phyloP scores from a whole-genome alignment of 37 sponge, comb jelly and placozoan species.

The Ianthella basta region DNA sequence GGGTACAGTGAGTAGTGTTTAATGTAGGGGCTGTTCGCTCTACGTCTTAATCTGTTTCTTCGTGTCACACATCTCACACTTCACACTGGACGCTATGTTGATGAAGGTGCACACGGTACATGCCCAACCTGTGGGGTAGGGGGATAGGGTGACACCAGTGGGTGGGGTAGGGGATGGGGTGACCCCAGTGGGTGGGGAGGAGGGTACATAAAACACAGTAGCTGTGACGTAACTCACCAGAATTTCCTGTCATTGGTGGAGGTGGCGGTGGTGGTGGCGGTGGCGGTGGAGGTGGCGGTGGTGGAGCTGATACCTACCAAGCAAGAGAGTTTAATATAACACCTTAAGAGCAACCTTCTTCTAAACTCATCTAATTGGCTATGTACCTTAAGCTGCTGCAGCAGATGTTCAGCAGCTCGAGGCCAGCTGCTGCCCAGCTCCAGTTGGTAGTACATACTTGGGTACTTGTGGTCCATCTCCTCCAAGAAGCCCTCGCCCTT shows the following conservation, averaged over 20 bases:
- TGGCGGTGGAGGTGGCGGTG: not conserved
- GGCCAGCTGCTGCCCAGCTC: constrained; percentile 72
- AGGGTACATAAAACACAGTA: not conserved
- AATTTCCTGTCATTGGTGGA: not conserved
- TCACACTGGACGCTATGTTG: not conserved
- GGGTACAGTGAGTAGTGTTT: too few species aligned
- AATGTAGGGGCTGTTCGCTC: too few species aligned
- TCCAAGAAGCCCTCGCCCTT: constrained; percentile 46
- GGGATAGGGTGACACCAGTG: too few species aligned
- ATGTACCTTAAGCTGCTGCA: too few species aligned
- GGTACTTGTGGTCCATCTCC: constrained; percentile 42
- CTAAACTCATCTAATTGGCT: too few species aligned
- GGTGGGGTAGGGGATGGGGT: constrained; percentile 3
- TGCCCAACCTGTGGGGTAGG: not conserved
- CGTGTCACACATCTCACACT: too few species aligned
- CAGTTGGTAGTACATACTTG: constrained; percentile 51
- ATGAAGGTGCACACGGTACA: not conserved
- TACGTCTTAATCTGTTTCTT: too few species aligned
- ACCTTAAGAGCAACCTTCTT: too few species aligned
- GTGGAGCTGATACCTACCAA: not conserved
- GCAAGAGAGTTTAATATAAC: too few species aligned
- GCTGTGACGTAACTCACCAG: not conserved
- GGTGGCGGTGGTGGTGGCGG: too few species aligned
- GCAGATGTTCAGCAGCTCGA: not conserved
- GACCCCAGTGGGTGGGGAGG: not conserved